Conservation (phyloP, 2,888 invertebrate genomes). For the Tetrapedia diversipes region DNA sequence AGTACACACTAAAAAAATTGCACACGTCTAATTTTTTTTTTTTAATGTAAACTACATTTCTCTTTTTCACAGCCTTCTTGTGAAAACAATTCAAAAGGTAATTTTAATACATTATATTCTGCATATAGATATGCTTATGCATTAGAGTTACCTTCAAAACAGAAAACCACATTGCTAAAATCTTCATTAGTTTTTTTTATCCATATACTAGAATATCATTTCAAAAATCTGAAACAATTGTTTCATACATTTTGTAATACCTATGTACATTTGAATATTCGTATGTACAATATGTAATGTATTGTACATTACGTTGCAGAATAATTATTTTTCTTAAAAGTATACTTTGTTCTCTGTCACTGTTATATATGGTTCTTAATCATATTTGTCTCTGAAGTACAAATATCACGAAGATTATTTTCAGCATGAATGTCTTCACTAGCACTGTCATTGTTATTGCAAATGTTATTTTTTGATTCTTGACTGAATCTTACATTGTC, state of each 20-base stretch:
- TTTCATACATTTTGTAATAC: constrained; percentile 39
- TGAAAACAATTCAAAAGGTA: constrained; percentile 65
- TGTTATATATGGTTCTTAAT: constrained; percentile 49
- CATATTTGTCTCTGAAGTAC: background rate
- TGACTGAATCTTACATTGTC: constrained; percentile 52
- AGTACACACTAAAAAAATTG: constrained; percentile 71
- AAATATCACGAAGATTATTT: background rate
- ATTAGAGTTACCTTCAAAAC: constrained; percentile 29
- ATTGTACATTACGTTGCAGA: background rate
- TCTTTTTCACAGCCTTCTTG: constrained; percentile 71
- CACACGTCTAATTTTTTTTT: constrained; percentile 64
- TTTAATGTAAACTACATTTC: constrained; percentile 48
- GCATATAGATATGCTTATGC: constrained; percentile 38
- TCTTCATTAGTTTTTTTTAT: constrained; percentile 10
- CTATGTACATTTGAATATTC: constrained; percentile 49
- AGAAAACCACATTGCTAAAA: constrained; percentile 40
- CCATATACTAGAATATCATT: constrained; percentile 36
- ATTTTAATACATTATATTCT: constrained; percentile 37
- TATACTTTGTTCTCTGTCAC: constrained; percentile 35
- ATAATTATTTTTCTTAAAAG: constrained; percentile 9
- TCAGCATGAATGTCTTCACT: constrained; percentile 6
- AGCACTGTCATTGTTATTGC: constrained; percentile 15
- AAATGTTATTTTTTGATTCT: constrained; percentile 34
- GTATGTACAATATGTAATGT: constrained; percentile 47
- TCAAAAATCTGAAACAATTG: constrained; percentile 36